A percentile compares a stretch with the other conserved stretches of the same genome.
These are phyloP conservation scores for Nysson spinosus DNA, from an alignment of 2,888 invertebrate species.

Conservation along the genomic window DNA sequence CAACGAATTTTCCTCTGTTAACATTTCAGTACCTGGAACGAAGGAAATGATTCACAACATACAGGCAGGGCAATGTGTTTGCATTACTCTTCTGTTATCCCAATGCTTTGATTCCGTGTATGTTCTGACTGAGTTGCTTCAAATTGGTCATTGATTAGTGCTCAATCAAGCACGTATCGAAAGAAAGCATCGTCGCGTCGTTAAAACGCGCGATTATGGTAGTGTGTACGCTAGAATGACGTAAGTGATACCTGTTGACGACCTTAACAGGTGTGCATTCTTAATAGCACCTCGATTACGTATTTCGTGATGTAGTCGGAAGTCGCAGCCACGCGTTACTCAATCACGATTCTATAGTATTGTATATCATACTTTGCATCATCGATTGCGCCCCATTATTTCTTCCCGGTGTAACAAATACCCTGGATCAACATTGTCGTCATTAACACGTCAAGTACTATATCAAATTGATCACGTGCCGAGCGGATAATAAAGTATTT, in stretches of 20 bases:
- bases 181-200: constrained; percentile 8
- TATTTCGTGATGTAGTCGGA: constrained; percentile 54
- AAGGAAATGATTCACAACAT: too few species aligned
- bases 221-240: constrained; percentile 51
- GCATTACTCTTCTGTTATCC: background rate
- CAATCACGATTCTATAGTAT: constrained; percentile 41
- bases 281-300: constrained; percentile 49
- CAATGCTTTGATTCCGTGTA: background rate
- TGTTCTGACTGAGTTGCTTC: background rate
- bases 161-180: background rate
- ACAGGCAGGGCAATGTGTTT: too few species aligned
- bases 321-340: constrained; percentile 39
- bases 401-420: too few species aligned
- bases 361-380: constrained; percentile 2
- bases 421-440: too few species aligned
- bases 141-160: constrained; percentile 5
- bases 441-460: too few species aligned
- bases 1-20: too few species aligned
- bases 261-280: constrained; percentile 61
- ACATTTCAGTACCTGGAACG: too few species aligned
- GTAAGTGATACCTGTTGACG: constrained; percentile 60
- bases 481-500: too few species aligned
- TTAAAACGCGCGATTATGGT: constrained; percentile 37
- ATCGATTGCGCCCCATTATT: background rate
- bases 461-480: too few species aligned